phyloP scores from a whole-genome alignment of 1,140 invertebrate species.

The Meteorus sp. region DNA sequence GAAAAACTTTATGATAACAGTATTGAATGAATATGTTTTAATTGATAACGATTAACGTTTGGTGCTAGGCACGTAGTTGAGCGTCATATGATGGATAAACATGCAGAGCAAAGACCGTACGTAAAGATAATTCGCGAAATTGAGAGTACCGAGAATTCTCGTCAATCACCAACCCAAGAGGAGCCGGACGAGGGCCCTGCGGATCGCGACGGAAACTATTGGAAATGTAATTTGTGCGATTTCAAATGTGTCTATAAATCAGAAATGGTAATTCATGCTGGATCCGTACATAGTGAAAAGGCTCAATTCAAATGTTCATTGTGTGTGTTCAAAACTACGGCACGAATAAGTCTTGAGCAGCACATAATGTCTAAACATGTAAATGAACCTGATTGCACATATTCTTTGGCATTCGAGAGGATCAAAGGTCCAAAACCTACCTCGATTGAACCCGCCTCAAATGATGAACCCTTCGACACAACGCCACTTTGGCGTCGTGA shows the following conservation, averaged over 20 bases:
- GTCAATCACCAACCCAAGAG: conserved; percentile 33
- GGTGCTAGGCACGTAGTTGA: conserved; percentile 63
- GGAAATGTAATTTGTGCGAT: conserved; percentile 72
- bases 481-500: conserved; percentile 65
- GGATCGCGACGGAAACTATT: conserved; percentile 60
- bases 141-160: conserved; percentile 47
- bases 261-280: conserved; percentile 64
- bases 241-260: conserved; percentile 64
- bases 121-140: conserved; percentile 64
- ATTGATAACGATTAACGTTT: conserved; percentile 15
- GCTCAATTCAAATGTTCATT: conserved; percentile 69
- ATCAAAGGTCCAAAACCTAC: conserved; percentile 44
- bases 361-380: conserved; percentile 62
- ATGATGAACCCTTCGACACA: conserved; percentile 57
- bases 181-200: conserved; percentile 35
- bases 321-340: conserved; percentile 64
- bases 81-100: conserved; percentile 67
- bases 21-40: conserved; percentile 7
- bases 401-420: conserved; percentile 42
- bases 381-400: conserved; percentile 43
- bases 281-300: conserved; percentile 63
- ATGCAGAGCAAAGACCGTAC: conserved; percentile 60
- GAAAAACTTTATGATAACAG: too few species aligned
- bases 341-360: conserved; percentile 60
- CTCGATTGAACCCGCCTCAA: conserved; percentile 26